Evolutionary conservation across 2,888 invertebrate species (phyloP).

Genomic region (Eupithecia insigniata): DNA sequence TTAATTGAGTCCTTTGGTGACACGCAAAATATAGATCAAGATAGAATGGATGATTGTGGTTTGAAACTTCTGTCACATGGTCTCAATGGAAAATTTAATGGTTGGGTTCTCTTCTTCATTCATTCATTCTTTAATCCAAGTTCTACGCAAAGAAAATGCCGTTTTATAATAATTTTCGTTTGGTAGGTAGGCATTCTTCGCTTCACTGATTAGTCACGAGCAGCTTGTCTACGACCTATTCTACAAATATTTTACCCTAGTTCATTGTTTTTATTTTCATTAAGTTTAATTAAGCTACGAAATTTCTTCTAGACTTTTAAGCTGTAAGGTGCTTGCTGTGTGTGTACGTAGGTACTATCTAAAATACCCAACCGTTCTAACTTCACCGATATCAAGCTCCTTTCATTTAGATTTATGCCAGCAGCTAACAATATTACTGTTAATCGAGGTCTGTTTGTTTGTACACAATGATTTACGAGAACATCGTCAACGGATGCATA

Average conservation of each 20-base stretch:
- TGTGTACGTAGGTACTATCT: too few species aligned
- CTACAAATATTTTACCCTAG: too few species aligned
- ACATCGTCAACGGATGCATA: constrained; percentile 22
- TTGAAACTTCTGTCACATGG: not conserved
- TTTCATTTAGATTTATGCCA: constrained; percentile 34
- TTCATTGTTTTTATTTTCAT: too few species aligned
- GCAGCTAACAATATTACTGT: constrained; percentile 42
- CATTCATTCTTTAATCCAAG: too few species aligned
- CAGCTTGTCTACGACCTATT: not conserved
- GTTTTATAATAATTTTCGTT: too few species aligned
- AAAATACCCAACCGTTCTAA: constrained; percentile 17
- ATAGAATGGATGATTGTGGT: constrained; percentile 18
- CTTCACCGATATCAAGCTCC: constrained; percentile 26
- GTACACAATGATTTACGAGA: constrained; percentile 43
- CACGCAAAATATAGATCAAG: constrained; percentile 27
- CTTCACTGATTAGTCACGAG: not conserved
- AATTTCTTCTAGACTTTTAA: too few species aligned
- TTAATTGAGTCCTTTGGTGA: constrained; percentile 64
- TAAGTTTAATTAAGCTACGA: too few species aligned
- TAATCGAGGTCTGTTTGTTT: constrained; percentile 43
- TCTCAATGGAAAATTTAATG: not conserved
- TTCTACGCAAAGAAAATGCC: too few species aligned
- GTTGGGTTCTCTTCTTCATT: too few species aligned
- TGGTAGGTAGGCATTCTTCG: too few species aligned
- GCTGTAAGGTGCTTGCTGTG: too few species aligned